phyloP scores from a whole-genome alignment of 2,113 vertebrate genomes.

The Todiramphus saurophagus region DNA sequence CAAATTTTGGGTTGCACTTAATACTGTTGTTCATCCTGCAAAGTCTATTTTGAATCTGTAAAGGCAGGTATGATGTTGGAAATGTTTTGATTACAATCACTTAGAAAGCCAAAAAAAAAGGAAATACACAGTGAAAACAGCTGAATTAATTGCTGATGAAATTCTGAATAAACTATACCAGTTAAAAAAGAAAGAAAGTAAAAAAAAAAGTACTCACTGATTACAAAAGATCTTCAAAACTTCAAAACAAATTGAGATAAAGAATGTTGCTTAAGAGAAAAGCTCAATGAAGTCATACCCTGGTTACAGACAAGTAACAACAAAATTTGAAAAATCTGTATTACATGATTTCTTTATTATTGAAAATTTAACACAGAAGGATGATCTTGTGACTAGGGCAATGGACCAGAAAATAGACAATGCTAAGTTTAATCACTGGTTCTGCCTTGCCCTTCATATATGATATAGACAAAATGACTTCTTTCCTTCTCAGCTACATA shows the following conservation, averaged over 20 bases:
- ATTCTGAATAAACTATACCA: not conserved
- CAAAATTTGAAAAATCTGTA: constrained; percentile 14
- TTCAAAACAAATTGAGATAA: not conserved
- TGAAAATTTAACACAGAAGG: not conserved
- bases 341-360: not conserved
- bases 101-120: not conserved
- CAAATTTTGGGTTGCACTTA: not conserved
- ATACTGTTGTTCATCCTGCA: not conserved
- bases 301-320: not conserved
- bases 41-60: not conserved
- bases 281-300: not conserved
- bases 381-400: not conserved
- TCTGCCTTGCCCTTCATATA: not conserved
- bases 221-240: not conserved
- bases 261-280: not conserved
- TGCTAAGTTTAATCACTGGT: not conserved
- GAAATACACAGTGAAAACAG: not conserved
- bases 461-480: not conserved
- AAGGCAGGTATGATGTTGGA: not conserved
- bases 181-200: not conserved
- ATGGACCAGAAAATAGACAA: constrained; percentile 2
- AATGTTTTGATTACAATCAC: not conserved
- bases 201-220: not conserved
- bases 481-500: not conserved
- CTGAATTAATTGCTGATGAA: not conserved